Evolutionary conservation across 2,888 invertebrate genomes (phyloP), one percentile per base, ranked within the genome.

Genomic region (Galerucella pusilla): DNA sequence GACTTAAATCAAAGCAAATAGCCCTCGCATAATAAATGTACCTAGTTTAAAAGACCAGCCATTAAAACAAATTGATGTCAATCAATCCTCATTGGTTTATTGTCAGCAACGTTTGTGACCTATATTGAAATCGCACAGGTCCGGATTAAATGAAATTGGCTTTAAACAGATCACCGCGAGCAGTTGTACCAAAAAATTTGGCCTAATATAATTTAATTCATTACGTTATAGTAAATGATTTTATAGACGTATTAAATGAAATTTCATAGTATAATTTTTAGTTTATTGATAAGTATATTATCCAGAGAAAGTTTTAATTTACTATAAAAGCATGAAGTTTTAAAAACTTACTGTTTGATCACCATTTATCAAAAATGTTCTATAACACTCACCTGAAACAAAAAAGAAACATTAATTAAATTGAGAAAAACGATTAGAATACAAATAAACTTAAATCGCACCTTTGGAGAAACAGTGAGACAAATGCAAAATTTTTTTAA

Each of bases 51-150:
- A 46, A 45, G 46, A 46, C 20, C 46, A 46, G 5, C 46, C 3
- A 65, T 45, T 65, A 65, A 20, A 65, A 65, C 46, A 65, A 12
- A 65, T 65, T 20, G 64, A 46, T 46, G 64, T 45, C 64, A 46
- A 65, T 65, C 46, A 46, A 65, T 65, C 46, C 20, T 46, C 20
- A 45, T 65, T 65, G 20, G 35, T 20, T 14, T 16, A 45, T 65
- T 46, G 64, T 45, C 46, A 45, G n/a, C 20, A 45, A 46, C 25
- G 64, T 65, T 45, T 42, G 14, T 65, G 64, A 65, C 64, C 64
- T 12, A 65, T 10, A 20, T 35, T 64, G 64, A 12, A 65, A 14
- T 16, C 20, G 11, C 20, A 20, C 20, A 65, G 45, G 46, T n/a
- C 28, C 11, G 64, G 64, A 65, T 65, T 45, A 16, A 46, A 65